Conservation (phyloP, 2,888 invertebrate genomes). For the Carcina quercana region DNA sequence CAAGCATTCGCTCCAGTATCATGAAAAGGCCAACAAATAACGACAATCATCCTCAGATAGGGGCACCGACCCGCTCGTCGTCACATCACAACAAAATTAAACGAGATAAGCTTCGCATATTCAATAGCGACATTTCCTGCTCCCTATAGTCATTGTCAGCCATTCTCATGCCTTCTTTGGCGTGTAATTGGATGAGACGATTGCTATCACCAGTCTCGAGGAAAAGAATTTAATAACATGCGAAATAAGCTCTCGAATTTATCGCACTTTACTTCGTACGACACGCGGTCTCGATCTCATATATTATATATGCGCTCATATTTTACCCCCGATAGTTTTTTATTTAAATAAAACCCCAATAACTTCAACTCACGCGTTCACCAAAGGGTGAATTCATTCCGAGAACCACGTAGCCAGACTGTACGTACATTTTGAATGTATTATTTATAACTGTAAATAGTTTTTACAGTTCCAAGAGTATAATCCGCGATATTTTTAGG, state of each 20-base stretch:
- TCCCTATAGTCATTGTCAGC: conserved; percentile 55
- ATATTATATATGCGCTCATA: conserved; percentile 11
- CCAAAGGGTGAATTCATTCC: conserved; percentile 37
- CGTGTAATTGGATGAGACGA: conserved; percentile 67
- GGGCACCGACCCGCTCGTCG: conserved; percentile 27
- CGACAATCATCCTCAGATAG: no score
- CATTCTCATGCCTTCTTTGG: conserved; percentile 57
- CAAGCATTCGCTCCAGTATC: no score
- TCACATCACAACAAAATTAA: conserved; percentile 38
- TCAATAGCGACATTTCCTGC: conserved; percentile 47
- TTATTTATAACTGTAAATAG: conserved; percentile 6
- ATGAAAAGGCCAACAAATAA: no score
- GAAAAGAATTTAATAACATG: conserved; percentile 69
- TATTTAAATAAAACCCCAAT: conserved; percentile 56
- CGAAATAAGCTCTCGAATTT: conserved; percentile 41
- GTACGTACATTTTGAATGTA: no score
- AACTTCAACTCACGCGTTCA: conserved; percentile 38
- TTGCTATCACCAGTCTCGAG: conserved; percentile 54
- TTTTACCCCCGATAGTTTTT: conserved; percentile 34
- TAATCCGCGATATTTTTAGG: neutral
- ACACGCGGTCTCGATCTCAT: conserved; percentile 17
- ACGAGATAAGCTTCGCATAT: conserved; percentile 53
- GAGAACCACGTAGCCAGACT: conserved; percentile 20
- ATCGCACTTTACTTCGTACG: conserved; percentile 29
- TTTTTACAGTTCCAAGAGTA: neutral